A percentile compares a stretch with the other conserved stretches of the same genome.
Conservation (phyloP, 2,113 vertebrate genomes). For the Chitala chitala region DNA sequence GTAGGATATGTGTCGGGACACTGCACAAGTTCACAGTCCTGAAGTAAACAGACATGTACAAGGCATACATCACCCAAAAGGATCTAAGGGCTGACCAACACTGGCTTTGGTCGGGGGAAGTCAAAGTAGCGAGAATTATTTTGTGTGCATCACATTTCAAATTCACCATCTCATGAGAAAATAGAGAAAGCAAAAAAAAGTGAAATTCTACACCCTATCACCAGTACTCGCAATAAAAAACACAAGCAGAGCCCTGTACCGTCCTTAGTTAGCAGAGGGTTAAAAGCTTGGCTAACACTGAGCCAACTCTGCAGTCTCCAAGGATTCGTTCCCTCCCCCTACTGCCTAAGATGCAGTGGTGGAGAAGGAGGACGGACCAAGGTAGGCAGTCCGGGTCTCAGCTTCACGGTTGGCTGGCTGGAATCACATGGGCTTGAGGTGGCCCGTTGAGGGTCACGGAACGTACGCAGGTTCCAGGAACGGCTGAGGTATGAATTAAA, state of each 20-base stretch:
- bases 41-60: conserved; percentile 28
- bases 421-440: conserved; percentile 56
- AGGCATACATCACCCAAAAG: neutral
- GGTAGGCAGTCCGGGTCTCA: conserved; percentile 41
- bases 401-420: conserved; percentile 57
- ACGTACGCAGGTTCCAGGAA: conserved; percentile 30
- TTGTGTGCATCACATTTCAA: no score
- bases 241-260: no score
- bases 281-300: no score
- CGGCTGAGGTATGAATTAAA: conserved; percentile 50
- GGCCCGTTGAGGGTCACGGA: conserved; percentile 62
- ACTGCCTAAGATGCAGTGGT: conserved; percentile 16
- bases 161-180: no score
- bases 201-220: no score
- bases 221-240: no score
- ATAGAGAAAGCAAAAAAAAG: no score
- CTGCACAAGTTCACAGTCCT: conserved; percentile 87
- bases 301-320: conserved; percentile 21
- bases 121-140: no score
- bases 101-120: no score
- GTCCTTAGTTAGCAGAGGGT: no score
- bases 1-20: conserved; percentile 73
- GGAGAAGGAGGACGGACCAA: conserved; percentile 23
- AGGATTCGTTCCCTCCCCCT: conserved; percentile 19
- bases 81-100: no score